Evolutionary conservation across 1,140 invertebrate genomes (phyloP), one percentile per base, ranked within the genome.

Genomic region (Magallana gigas): DNA sequence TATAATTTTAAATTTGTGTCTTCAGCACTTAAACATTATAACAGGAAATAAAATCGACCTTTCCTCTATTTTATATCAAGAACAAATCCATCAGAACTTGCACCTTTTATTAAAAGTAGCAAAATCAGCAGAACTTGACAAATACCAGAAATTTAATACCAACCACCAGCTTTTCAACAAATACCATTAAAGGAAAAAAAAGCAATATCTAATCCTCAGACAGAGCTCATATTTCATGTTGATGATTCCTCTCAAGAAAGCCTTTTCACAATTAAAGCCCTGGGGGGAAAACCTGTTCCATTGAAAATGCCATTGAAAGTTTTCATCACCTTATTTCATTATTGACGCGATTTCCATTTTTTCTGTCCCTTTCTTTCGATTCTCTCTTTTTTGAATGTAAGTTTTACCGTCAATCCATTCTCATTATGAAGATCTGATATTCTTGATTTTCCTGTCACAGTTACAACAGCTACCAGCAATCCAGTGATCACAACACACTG

Each of bases 181-280:
- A 71, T 71, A 71, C 68, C 18, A 76, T 76, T 4, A 36, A 8
- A 6, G 23, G 23, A 18, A 76, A 29, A n/a, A 71, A 8, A 71
- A 71, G 64, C 60, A 18, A 64, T 64, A 64, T 64, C 14, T 64
- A 48, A 48, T 48, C 36, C 36, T 64, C 16, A 64, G 23, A 76
- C 68, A 76, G 36, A 29, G 23, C 18, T 76, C 68, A 36, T 36
- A 76, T 76, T 76, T 76, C 68, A 76, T 8, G 68, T 29, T 23
- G 64, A 71, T 29, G 64, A 71, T 18, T 71, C 29, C n/a, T 71
- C 64, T 71, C 18, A 18, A 76, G 68, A 76, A 76, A 76, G 68
- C 36, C 9, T 71, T 64, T 18, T n/a, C 60, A 64, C 18, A 64
- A 64, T 16, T 16, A 71, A 29, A 76, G 68, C 36, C 36, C 36